A percentile compares a stretch with the other conserved stretches of the same genome.
Evolutionary conservation across 1,140 invertebrate species (phyloP).

Genomic region (Zaprionus kolodkinae): DNA sequence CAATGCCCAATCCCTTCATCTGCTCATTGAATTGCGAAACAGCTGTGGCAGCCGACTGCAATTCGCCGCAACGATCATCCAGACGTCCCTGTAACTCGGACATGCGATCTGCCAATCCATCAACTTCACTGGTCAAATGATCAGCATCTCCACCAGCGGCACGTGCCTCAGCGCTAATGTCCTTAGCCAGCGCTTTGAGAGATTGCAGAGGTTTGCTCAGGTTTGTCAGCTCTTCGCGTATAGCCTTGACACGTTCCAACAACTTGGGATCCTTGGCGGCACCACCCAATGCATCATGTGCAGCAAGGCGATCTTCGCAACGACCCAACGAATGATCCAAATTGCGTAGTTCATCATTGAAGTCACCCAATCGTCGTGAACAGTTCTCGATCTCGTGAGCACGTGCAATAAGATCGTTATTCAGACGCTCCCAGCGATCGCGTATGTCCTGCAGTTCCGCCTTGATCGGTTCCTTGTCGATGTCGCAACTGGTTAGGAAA

Average conservation of each 20-base stretch:
- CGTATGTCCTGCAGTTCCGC: slow-evolving; percentile 92
- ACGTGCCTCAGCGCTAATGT: slow-evolving; percentile 89
- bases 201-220: slow-evolving; percentile 91
- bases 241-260: slow-evolving; percentile 91
- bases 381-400: slow-evolving; percentile 94
- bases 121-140: slow-evolving; percentile 91
- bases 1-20: slow-evolving; percentile 90
- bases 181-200: slow-evolving; percentile 89
- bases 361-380: slow-evolving; percentile 91
- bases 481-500: slow-evolving; percentile 93
- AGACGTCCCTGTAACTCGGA: slow-evolving; percentile 91
- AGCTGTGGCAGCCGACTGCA: slow-evolving; percentile 94
- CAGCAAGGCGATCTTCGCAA: slow-evolving; percentile 94
- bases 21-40: slow-evolving; percentile 94
- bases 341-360: slow-evolving; percentile 93
- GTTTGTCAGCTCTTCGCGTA: slow-evolving; percentile 90
- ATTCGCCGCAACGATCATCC: slow-evolving; percentile 90
- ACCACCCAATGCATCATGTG: slow-evolving; percentile 91
- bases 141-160: slow-evolving; percentile 89
- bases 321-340: slow-evolving; percentile 92
- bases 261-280: slow-evolving; percentile 92
- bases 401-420: slow-evolving; percentile 89
- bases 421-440: slow-evolving; percentile 95
- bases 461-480: slow-evolving; percentile 95
- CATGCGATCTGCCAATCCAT: slow-evolving; percentile 91